Evolutionary conservation across 1,140 invertebrate genomes (phyloP).

Genomic region (Acromyrmex heyeri): DNA sequence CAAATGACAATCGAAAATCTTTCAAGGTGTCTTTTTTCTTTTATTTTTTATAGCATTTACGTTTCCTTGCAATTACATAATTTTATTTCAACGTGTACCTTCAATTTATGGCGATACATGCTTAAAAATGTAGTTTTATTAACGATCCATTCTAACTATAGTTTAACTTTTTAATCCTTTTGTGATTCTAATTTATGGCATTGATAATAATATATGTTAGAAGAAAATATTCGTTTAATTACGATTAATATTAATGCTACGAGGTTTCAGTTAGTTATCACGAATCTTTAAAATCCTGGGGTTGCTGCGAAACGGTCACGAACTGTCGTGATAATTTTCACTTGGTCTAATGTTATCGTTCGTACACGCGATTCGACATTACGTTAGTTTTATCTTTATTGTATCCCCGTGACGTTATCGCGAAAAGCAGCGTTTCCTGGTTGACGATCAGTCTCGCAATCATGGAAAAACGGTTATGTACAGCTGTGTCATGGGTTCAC

Average conservation of each 20-base stretch:
- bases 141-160: not conserved
- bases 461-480: not conserved
- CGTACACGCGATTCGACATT: not conserved
- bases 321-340: not conserved
- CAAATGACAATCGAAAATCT: too few relatives aligned
- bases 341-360: not conserved
- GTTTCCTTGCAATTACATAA: too few relatives aligned
- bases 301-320: not conserved
- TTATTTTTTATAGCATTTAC: too few relatives aligned
- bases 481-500: constrained; percentile 30
- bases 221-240: not conserved
- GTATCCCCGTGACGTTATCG: not conserved
- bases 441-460: not conserved
- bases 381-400: not conserved
- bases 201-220: not conserved
- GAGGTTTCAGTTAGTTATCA: not conserved
- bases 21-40: too few relatives aligned
- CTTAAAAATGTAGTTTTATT: not conserved
- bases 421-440: not conserved
- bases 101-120: too few relatives aligned
- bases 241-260: not conserved
- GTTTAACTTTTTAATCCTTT: not conserved
- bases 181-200: not conserved
- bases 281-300: not conserved
- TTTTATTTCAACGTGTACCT: too few relatives aligned